These are phyloP conservation scores for Hipposideros larvatus DNA, from an alignment of 2,797 vertebrate genomes.

Conservation along the genomic window DNA sequence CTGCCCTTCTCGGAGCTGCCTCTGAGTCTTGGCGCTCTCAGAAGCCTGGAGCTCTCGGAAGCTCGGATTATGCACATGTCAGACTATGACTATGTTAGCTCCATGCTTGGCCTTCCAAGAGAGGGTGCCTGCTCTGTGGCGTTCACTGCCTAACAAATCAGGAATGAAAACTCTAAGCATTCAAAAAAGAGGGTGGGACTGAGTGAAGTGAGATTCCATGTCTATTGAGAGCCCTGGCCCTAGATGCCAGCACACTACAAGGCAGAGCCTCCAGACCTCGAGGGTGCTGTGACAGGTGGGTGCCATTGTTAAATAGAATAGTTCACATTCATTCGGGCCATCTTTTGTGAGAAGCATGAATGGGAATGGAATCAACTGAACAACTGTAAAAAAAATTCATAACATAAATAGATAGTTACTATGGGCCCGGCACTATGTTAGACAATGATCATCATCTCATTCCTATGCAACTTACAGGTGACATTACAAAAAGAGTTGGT, in stretches of 20 bases:
- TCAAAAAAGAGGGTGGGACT: neutral
- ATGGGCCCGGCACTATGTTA: neutral
- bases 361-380: neutral
- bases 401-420: neutral
- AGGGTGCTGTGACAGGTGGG: neutral
- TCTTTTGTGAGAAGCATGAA: neutral
- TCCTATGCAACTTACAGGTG: neutral
- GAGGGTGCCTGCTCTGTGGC: neutral
- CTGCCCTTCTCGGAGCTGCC: neutral
- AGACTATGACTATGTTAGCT: neutral
- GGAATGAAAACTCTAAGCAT: slow-evolving; percentile 28
- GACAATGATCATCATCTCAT: neutral
- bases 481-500: neutral
- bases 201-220: neutral
- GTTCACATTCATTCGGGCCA: neutral
- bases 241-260: neutral
- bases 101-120: neutral
- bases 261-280: neutral
- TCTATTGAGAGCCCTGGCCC: neutral
- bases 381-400: neutral
- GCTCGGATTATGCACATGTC: neutral
- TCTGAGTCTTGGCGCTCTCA: neutral
- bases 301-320: neutral
- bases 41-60: neutral
- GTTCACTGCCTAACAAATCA: neutral